These are phyloP conservation scores for Saturnia pavonia DNA, from an alignment of 2,888 invertebrate genomes.

Conservation along the genomic window DNA sequence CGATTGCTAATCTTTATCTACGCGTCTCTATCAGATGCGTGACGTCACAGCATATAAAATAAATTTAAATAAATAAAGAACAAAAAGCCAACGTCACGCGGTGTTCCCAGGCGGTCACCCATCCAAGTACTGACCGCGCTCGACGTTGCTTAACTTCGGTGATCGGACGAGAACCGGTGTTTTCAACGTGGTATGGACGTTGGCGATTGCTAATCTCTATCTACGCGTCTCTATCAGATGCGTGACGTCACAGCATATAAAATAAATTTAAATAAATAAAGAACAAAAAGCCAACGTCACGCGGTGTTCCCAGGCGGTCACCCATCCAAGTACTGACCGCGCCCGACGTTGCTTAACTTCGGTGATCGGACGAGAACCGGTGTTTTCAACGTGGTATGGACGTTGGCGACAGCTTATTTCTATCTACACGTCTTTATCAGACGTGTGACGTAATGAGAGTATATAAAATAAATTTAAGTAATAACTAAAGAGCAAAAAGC, in stretches of 20 bases:
- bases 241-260: no score
- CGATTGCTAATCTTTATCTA: no score
- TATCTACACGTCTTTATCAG: no score
- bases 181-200: conserved; percentile 49
- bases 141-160: conserved; percentile 73
- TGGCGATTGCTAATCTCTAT: no score
- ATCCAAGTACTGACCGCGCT: conserved; percentile 73
- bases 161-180: conserved; percentile 73
- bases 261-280: no score
- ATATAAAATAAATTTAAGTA: no score
- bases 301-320: conserved; percentile 70
- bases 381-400: conserved; percentile 74
- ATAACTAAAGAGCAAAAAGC: no score
- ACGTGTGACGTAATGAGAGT: no score
- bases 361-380: conserved; percentile 79
- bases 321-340: conserved; percentile 78
- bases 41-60: not conserved
- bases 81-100: conserved; percentile 44
- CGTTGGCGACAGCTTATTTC: conserved; percentile 39
- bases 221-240: no score
- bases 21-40: no score
- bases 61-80: not conserved
- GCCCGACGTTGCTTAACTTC: conserved; percentile 78
- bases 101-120: conserved; percentile 72
- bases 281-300: conserved; percentile 39